Evolutionary conservation across 2,113 vertebrate genomes (phyloP).

Genomic region (Thymallus thymallus): DNA sequence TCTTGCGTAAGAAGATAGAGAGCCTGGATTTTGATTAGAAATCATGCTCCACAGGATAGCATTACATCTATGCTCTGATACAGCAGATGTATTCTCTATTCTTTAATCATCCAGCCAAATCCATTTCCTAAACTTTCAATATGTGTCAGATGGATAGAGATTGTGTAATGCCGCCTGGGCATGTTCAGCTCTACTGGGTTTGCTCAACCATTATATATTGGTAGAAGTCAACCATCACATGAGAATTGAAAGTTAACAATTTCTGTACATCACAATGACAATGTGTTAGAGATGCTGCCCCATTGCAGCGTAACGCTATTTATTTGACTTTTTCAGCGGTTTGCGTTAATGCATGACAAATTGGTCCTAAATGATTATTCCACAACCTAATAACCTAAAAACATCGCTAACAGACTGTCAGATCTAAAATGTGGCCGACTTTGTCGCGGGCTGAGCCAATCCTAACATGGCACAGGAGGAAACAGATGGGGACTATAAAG

Average conservation of each 20-base stretch:
- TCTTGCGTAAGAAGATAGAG: not conserved
- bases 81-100: not conserved
- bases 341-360: not conserved
- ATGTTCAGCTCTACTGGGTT: not conserved
- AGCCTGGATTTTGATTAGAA: not conserved
- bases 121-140: not conserved
- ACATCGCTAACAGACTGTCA: not conserved
- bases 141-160: constrained; percentile 17
- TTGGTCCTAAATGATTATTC: not conserved
- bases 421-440: not conserved
- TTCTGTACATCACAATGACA: not conserved
- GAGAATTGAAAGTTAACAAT: not conserved
- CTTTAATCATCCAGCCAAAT: not conserved
- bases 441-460: not conserved
- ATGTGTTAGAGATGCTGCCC: not conserved
- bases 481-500: not conserved
- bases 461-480: not conserved
- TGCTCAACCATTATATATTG: not conserved
- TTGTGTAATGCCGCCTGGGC: not conserved
- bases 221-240: too few relatives aligned
- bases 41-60: not conserved
- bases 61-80: not conserved
- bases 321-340: too few relatives aligned
- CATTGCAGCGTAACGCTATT: too few relatives aligned
- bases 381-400: not conserved